These are phyloP conservation scores for Philotrypesis tridentata DNA, from an alignment of 1,140 invertebrate species.

Conservation along the genomic window DNA sequence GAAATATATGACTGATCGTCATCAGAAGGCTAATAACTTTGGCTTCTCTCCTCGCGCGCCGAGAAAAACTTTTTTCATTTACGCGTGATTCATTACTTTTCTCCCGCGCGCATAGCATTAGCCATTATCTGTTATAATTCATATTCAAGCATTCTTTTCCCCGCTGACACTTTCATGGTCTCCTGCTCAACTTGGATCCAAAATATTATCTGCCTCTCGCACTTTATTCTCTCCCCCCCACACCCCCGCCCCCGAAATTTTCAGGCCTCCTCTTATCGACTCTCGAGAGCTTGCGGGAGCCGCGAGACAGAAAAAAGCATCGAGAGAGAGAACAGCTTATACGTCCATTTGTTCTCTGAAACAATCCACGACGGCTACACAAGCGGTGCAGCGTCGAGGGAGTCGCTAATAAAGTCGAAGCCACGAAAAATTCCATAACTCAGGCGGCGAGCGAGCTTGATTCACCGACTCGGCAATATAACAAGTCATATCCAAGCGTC, in stretches of 20 bases:
- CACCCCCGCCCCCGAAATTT: too few relatives aligned
- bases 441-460: neutral
- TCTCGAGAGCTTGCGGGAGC: too few relatives aligned
- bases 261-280: too few relatives aligned
- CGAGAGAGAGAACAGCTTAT: too few relatives aligned
- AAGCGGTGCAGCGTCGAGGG: too few relatives aligned
- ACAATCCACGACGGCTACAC: too few relatives aligned
- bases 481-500: neutral
- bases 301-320: too few relatives aligned
- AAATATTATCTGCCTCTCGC: too few relatives aligned
- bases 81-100: constrained; percentile 38
- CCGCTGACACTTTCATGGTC: neutral
- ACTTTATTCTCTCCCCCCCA: too few relatives aligned
- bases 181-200: neutral
- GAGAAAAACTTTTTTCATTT: constrained; percentile 39
- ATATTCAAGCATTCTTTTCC: constrained; percentile 12
- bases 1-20: constrained; percentile 23
- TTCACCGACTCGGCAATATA: constrained; percentile 9
- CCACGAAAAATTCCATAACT: constrained; percentile 3
- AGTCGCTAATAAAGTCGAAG: neutral
- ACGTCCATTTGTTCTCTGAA: too few relatives aligned
- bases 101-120: neutral
- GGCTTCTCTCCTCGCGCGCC: neutral
- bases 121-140: constrained; percentile 9
- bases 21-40: constrained; percentile 3